Percentiles rank a stretch among this genome's conserved stretches.
Conservation (phyloP, 2,113 vertebrate genomes). For the Xenotilapia longispinis region DNA sequence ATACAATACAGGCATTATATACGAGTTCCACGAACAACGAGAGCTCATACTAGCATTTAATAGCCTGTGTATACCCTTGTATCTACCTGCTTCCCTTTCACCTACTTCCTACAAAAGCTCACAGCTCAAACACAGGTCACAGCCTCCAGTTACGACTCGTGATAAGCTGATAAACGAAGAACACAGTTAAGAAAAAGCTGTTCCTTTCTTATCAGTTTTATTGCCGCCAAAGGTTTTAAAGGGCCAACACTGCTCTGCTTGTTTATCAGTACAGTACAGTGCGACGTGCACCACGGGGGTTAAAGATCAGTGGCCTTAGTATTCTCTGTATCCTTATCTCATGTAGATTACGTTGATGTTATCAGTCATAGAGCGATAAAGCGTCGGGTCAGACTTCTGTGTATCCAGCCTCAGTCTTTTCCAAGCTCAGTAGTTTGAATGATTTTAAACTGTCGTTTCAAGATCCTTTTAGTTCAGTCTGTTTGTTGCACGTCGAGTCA, state of each 20-base stretch:
- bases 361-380: neutral
- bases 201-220: conserved; percentile 19
- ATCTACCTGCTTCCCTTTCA: neutral
- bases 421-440: neutral
- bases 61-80: neutral
- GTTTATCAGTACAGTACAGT: conserved; percentile 18
- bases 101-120: neutral
- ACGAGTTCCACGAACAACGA: neutral
- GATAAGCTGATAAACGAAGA: neutral
- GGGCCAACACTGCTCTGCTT: neutral
- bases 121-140: neutral
- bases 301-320: neutral
- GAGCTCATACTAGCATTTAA: neutral
- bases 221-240: neutral
- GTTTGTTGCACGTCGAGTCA: neutral
- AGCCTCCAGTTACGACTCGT: neutral
- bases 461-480: neutral
- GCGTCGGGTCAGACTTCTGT: neutral
- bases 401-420: neutral
- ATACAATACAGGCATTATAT: neutral
- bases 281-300: neutral
- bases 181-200: neutral
- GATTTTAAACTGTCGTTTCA: neutral
- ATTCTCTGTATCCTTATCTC: neutral
- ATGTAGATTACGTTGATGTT: neutral